Evolutionary conservation across 1,140 invertebrate species (phyloP), one percentile per base, ranked within the genome.

Genomic region (Camponotus vicinus): DNA sequence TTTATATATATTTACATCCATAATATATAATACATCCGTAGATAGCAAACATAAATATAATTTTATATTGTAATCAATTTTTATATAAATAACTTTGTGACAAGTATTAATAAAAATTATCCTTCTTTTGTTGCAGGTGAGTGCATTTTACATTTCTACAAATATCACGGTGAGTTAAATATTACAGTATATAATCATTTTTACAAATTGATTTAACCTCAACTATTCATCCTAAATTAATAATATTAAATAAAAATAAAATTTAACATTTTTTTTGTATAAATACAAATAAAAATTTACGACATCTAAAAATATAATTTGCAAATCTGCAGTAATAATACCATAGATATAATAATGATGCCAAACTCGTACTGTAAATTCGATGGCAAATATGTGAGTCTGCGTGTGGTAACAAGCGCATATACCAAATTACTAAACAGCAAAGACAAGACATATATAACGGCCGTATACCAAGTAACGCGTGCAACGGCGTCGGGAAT

Each of bases 341-440:
- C 4, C 45, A 49, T 52, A 15, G 15, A 1, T 18, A 21, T 59
- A 82, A 59, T 45, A 34, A 63, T n/a, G 42, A 21, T n/a, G 8
- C 27, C 37, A 40, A 15, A 37, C 15, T 45, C 6, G 27, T 6
- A 6, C 8, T 13, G 69, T 42, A 75, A 73, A 75, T 83, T 75
- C 32, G 34, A 83, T 55, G 55, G 83, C 34, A 67, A 85, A 88
- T 75, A 42, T 67, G 57, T 67, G 57, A 32, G 83, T 79, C 80
- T 83, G 90, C 73, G 84, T 83, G 67, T 83, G 64, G 86, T 88
- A 63, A 82, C 87, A 88, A 87, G 88, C 86, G 89, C 85, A 90
- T 92, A 90, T 91, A 93, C 92, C 88, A 93, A 92, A 93, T 93
- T 93, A 92, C 88, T 89, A 88, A 87, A 90, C 89, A 93, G 92